Conservation (phyloP, 2,797 vertebrate species). For the Champsocephalus esox region DNA sequence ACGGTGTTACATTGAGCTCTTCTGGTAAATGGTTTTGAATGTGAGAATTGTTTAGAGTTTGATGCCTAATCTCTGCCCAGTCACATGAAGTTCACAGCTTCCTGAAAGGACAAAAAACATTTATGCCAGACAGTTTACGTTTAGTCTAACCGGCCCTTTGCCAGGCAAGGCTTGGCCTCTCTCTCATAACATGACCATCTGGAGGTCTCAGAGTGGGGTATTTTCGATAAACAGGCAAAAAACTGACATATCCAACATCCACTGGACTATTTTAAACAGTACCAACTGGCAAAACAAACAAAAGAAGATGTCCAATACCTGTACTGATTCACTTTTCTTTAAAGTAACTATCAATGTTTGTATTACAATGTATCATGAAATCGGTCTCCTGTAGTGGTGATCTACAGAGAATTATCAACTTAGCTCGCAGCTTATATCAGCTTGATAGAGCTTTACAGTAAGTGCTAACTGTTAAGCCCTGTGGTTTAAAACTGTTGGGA, state of each 20-base stretch:
- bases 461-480: background rate
- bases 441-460: background rate
- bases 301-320: background rate
- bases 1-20: background rate
- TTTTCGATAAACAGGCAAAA: slow-evolving; percentile 27
- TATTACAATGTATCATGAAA: background rate
- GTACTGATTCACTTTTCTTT: background rate
- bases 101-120: slow-evolving; percentile 32
- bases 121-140: slow-evolving; percentile 13
- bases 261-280: background rate
- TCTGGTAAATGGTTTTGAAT: slow-evolving; percentile 26
- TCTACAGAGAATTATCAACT: background rate
- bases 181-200: slow-evolving; percentile 12
- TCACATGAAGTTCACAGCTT: slow-evolving; percentile 26
- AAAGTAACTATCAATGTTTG: background rate
- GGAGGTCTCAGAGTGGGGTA: slow-evolving; percentile 6
- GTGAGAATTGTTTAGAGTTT: slow-evolving; percentile 6
- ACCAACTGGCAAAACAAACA: background rate
- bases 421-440: background rate
- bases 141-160: slow-evolving; percentile 25
- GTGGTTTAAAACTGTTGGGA: background rate
- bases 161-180: slow-evolving; percentile 6
- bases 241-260: slow-evolving; percentile 4
- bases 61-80: slow-evolving; percentile 17
- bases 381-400: background rate